Percentiles rank a stretch among this genome's conserved stretches.
Conservation (phyloP, 2,797 vertebrate genomes). For the Gymnoscopelus microlampas region DNA sequence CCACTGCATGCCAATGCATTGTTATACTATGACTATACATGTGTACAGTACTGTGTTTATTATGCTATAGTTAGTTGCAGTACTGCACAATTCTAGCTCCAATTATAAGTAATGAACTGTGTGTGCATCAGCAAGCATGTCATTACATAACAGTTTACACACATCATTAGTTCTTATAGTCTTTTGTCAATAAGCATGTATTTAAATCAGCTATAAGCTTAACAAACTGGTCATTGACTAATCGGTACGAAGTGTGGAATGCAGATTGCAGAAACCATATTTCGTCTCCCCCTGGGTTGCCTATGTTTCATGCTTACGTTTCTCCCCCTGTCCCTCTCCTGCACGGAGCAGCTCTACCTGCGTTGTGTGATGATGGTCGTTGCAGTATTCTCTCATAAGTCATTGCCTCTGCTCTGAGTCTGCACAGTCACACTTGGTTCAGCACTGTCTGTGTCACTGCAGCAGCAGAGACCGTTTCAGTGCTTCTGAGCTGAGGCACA, state of each 20-base stretch:
- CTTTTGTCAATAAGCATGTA: not conserved
- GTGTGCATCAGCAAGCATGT: no score
- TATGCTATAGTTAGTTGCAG: no score
- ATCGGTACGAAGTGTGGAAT: constrained; percentile 1
- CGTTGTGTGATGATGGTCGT: constrained; percentile 20
- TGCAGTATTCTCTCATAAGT: constrained; percentile 35
- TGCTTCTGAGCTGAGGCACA: not conserved
- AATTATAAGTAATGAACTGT: no score
- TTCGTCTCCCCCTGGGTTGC: constrained; percentile 2
- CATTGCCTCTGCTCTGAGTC: not conserved
- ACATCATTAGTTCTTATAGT: not conserved
- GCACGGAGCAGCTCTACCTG: constrained; percentile 22
- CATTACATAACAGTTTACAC: no score
- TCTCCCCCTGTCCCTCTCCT: not conserved
- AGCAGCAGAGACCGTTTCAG: constrained; percentile 18
- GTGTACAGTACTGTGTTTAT: no score
- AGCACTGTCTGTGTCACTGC: constrained; percentile 25
- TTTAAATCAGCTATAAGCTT: constrained; percentile 22
- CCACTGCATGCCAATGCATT: no score
- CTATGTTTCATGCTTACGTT: not conserved
- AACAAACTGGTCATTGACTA: not conserved
- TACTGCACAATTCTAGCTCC: no score
- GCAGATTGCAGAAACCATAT: constrained; percentile 13
- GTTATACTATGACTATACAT: no score
- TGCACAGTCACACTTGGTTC: constrained; percentile 21